These are phyloP conservation scores for Drosophila ironensis DNA, from an alignment of 1,140 invertebrate species.

Conservation along the genomic window DNA sequence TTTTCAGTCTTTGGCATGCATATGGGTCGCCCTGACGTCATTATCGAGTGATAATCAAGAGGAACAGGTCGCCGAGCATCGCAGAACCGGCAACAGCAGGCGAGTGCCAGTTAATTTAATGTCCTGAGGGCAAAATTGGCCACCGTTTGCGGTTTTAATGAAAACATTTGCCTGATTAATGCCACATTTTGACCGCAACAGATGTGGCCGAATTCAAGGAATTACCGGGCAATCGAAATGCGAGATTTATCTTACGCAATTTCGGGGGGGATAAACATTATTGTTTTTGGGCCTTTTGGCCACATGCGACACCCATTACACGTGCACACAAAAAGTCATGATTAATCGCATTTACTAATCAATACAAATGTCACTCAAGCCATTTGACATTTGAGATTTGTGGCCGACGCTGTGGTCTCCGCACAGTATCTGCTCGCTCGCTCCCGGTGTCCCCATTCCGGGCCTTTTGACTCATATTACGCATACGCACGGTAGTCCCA, in stretches of 20 bases:
- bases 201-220: slow-evolving; percentile 18
- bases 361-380: slow-evolving; percentile 75
- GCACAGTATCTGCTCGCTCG: slow-evolving; percentile 25
- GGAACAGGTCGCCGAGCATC: not conserved
- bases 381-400: slow-evolving; percentile 76
- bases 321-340: slow-evolving; percentile 43
- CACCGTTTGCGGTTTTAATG: slow-evolving; percentile 32
- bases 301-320: slow-evolving; percentile 38
- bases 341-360: slow-evolving; percentile 78
- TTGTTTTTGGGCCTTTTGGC: slow-evolving; percentile 3
- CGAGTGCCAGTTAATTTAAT: slow-evolving; percentile 15
- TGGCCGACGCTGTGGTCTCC: slow-evolving; percentile 14
- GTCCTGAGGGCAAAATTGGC: slow-evolving; percentile 30
- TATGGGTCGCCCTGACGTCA: slow-evolving; percentile 43
- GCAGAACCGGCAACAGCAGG: slow-evolving; percentile 17
- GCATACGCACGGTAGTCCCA: slow-evolving; percentile 70
- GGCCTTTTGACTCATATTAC: slow-evolving; percentile 45
- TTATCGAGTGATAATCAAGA: slow-evolving; percentile 39
- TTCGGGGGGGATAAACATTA: not conserved
- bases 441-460: slow-evolving; percentile 1
- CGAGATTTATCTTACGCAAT: slow-evolving; percentile 35
- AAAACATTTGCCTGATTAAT: slow-evolving; percentile 51
- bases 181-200: slow-evolving; percentile 12
- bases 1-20: slow-evolving; percentile 25
- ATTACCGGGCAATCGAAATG: slow-evolving; percentile 2